A percentile compares a stretch with the other conserved stretches of the same genome.
Evolutionary conservation across 2,797 vertebrate species (phyloP).

Genomic region (Phoebastria nigripes): DNA sequence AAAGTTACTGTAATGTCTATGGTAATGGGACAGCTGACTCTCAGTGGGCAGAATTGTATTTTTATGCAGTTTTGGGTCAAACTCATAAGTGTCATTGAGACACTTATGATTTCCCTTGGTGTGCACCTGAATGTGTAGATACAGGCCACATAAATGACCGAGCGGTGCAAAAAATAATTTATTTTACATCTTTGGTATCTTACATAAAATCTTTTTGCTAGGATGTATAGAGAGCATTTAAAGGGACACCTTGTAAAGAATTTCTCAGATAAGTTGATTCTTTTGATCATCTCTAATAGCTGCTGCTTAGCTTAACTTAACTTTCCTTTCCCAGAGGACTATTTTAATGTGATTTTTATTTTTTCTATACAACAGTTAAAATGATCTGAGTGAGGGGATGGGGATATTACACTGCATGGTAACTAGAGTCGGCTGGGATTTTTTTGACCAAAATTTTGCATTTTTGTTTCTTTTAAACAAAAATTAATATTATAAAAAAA

Average conservation of each 20-base stretch:
- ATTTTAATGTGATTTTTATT: not conserved
- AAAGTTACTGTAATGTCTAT: not conserved
- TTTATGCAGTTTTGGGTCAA: not conserved
- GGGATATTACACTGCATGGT: not conserved
- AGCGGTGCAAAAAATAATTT: not conserved
- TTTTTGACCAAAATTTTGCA: not conserved
- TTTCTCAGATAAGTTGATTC: not conserved
- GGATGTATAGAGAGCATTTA: not conserved
- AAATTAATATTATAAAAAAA: not conserved
- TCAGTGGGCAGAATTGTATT: not conserved
- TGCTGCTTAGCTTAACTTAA: not conserved
- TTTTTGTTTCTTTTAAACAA: not conserved
- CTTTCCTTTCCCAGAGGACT: not conserved
- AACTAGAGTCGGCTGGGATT: not conserved
- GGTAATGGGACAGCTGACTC: not conserved
- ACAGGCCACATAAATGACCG: not conserved
- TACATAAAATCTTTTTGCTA: not conserved
- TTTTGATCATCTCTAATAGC: not conserved
- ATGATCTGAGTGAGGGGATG: not conserved
- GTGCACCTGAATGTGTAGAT: not conserved
- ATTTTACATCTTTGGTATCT: not conserved
- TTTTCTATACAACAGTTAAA: not conserved
- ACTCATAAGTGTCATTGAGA: not conserved
- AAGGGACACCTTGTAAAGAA: not conserved
- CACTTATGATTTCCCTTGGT: not conserved